Evolutionary conservation across 2,888 invertebrate genomes (phyloP), one percentile per base, ranked within the genome.

Genomic region (Sphinx pinastri): DNA sequence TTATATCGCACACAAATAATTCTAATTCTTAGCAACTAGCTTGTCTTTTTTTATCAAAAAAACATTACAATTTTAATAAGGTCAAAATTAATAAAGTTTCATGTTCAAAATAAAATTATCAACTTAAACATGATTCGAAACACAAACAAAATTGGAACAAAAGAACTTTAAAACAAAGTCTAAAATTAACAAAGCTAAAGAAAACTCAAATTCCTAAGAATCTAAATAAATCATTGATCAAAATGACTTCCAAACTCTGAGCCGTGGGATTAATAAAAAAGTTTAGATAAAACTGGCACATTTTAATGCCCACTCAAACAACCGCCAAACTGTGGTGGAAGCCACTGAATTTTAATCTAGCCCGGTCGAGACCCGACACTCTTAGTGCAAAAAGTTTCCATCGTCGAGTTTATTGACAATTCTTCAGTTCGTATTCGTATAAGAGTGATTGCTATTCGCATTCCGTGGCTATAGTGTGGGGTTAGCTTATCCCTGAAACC

Each of bases 341-440:
- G 76, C 79, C 76, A 75, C 79, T 77, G 78, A 83, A 82, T 80
- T 81, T 81, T 79, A 83, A 84, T 83, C 81, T 80, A 72, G 68
- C 69, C 66, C 55, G 72, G 13, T 57, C 31, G 70, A 55, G 19
- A 19, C 12, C 16, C 63, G 54, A 70, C 70, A 52, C 66, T 68
- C 70, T 75, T 75, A 74, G 74, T 73, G 71, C 69, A 68, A 77
- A 79, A 80, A 79, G 76, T 80, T 82, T 73, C 70, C 68, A 75
- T 75, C 71, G 47, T 72, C 38, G 70, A 76, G 72, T 74, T 79
- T 75, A 74, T 75, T 72, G 69, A 55, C 54, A 19, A 63, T 63
- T 63, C 31, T 31, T 14, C 38, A 12, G 49, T 19, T 63, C 49
- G 63, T 49, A 13, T 49, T 63, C 13, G 12, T 45, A 3, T 60